These are phyloP conservation scores for Drosophila rhopaloa DNA, from an alignment of 1,140 invertebrate genomes.

Conservation along the genomic window DNA sequence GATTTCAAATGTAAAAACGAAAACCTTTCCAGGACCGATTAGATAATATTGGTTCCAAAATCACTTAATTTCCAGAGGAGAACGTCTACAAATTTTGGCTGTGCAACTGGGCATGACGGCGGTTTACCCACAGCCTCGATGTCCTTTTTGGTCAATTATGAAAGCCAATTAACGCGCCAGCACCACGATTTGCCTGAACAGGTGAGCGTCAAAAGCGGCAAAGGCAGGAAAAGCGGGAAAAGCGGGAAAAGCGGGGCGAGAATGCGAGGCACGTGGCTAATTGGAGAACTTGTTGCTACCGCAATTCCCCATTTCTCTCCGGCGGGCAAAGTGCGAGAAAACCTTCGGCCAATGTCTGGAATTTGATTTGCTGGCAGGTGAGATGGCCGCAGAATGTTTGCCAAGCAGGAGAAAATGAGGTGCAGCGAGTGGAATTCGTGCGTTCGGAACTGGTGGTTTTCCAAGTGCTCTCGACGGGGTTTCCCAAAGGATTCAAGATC, in stretches of 20 bases:
- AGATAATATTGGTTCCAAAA: too few species aligned
- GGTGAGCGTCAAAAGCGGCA: neutral
- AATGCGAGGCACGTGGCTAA: constrained; percentile 40
- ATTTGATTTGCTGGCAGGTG: constrained; percentile 39
- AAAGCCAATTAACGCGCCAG: constrained; percentile 52
- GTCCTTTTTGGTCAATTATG: constrained; percentile 59
- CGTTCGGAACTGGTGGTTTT: neutral
- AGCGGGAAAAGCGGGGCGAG: neutral
- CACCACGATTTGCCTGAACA: constrained; percentile 23
- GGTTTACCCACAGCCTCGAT: neutral
- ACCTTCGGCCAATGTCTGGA: constrained; percentile 34
- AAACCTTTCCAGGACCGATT: too few species aligned
- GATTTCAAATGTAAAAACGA: too few species aligned
- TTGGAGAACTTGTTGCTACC: constrained; percentile 48
- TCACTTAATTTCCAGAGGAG: too few species aligned
- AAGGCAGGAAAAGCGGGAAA: neutral
- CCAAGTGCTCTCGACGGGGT: neutral
- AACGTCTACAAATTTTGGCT: neutral
- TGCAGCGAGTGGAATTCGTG: neutral
- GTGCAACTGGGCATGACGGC: neutral
- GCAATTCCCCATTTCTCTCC: constrained; percentile 30
- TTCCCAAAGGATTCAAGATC: neutral
- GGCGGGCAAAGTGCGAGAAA: constrained; percentile 23
- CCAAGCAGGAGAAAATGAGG: constrained; percentile 11
- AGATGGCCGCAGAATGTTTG: constrained; percentile 26